Evolutionary conservation across 2,888 invertebrate genomes (phyloP).

Genomic region (Chrysolina americana): DNA sequence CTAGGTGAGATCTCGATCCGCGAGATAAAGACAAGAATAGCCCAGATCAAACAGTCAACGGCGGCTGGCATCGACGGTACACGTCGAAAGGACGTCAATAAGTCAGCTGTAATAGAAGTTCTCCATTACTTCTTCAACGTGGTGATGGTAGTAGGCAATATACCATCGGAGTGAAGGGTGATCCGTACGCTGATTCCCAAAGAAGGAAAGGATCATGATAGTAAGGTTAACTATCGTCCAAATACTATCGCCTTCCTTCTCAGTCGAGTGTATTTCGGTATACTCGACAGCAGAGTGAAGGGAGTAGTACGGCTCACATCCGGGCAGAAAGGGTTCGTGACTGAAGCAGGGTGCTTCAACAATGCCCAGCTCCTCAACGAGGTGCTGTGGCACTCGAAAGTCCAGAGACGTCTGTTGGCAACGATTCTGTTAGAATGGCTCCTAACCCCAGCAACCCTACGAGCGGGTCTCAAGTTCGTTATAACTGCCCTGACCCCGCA

Average conservation of each 20-base stretch:
- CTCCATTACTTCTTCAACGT: slow-evolving; percentile 47
- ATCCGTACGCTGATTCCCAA: slow-evolving; percentile 60
- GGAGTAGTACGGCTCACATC: slow-evolving; percentile 38
- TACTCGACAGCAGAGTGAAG: slow-evolving; percentile 56
- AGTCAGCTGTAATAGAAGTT: slow-evolving; percentile 32
- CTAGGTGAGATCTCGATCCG: slow-evolving; percentile 23
- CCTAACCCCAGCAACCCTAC: no score
- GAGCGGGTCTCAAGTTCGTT: no score
- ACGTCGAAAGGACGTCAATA: slow-evolving; percentile 40
- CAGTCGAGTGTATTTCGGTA: slow-evolving; percentile 56
- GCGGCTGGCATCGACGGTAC: no score
- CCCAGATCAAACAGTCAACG: slow-evolving; percentile 45
- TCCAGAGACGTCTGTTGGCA: no score
- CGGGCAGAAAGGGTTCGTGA: slow-evolving; percentile 60
- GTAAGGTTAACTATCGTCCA: no score
- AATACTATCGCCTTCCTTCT: slow-evolving; percentile 32
- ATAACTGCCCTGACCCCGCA: no score
- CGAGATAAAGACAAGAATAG: slow-evolving; percentile 36
- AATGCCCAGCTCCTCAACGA: slow-evolving; percentile 39
- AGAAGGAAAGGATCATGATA: slow-evolving; percentile 54
- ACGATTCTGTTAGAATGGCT: no score
- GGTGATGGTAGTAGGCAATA: no score
- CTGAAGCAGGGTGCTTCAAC: slow-evolving; percentile 59
- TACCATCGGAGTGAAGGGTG: slow-evolving; percentile 57
- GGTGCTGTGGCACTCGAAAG: no score